These are phyloP conservation scores for Byasa hedistus DNA, from an alignment of 2,888 invertebrate genomes.

Conservation along the genomic window DNA sequence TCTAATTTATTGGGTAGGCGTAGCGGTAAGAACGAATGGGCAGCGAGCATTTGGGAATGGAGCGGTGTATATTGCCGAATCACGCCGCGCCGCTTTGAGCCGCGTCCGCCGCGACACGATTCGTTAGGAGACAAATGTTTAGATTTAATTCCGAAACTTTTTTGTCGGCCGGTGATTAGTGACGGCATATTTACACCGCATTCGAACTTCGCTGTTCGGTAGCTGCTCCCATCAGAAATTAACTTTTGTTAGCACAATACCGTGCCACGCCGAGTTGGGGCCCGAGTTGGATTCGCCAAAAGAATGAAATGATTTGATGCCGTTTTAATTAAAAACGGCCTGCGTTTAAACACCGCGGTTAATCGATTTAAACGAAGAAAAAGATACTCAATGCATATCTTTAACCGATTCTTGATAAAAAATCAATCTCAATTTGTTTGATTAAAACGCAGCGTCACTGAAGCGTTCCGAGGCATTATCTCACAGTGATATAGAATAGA, in stretches of 20 bases:
- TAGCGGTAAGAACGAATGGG: slow-evolving; percentile 77
- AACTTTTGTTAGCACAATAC: slow-evolving; percentile 50
- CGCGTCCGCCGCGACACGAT: slow-evolving; percentile 73
- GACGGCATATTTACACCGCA: slow-evolving; percentile 67
- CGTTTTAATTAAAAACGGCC: slow-evolving; percentile 33
- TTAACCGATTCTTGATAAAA: slow-evolving; percentile 32
- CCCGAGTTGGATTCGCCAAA: slow-evolving; percentile 23
- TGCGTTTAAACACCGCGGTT: slow-evolving; percentile 20
- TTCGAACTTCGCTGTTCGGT: slow-evolving; percentile 62
- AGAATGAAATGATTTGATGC: slow-evolving; percentile 33
- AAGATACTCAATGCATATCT: slow-evolving; percentile 27
- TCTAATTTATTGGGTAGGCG: slow-evolving; percentile 79
- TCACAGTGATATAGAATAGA: slow-evolving; percentile 50
- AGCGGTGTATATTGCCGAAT: slow-evolving; percentile 69
- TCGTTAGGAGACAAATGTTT: slow-evolving; percentile 80
- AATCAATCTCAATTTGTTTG: slow-evolving; percentile 39
- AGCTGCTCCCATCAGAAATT: slow-evolving; percentile 62
- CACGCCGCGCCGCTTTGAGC: slow-evolving; percentile 75
- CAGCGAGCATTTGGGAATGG: slow-evolving; percentile 74
- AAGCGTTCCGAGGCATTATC: slow-evolving; percentile 60
- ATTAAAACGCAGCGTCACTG: slow-evolving; percentile 42
- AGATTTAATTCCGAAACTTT: slow-evolving; percentile 75
- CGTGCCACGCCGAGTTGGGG: slow-evolving; percentile 13
- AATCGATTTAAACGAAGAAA: slow-evolving; percentile 28
- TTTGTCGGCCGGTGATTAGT: slow-evolving; percentile 63